Conservation (phyloP, 2,888 invertebrate species). For the Pandemis heparana region DNA sequence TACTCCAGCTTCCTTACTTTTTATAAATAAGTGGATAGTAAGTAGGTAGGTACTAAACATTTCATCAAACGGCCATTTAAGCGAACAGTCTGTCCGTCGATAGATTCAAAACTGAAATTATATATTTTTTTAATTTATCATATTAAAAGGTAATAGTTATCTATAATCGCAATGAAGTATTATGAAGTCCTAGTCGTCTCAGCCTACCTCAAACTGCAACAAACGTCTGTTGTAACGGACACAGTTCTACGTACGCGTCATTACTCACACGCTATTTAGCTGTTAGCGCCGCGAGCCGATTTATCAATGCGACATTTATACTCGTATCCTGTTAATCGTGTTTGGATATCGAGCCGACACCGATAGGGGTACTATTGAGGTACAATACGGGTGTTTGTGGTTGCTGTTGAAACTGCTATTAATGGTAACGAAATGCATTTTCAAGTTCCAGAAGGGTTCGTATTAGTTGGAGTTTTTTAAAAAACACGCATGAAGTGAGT, state of each 20-base stretch:
- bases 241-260: constrained; percentile 53
- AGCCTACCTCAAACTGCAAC: constrained; percentile 10
- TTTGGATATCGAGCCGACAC: constrained; percentile 58
- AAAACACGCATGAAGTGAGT: too few species aligned
- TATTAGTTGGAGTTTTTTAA: too few species aligned
- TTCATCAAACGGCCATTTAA: too few species aligned
- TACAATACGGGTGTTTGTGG: constrained; percentile 32
- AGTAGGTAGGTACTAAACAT: too few species aligned
- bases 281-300: constrained; percentile 77
- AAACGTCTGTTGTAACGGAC: constrained; percentile 21
- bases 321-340: constrained; percentile 74
- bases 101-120: too few species aligned
- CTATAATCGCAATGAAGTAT: not conserved
- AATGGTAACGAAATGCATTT: not conserved
- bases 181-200: not conserved
- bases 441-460: not conserved
- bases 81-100: too few species aligned
- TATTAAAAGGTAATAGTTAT: not conserved
- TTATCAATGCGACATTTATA: constrained; percentile 81
- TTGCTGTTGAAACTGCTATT: constrained; percentile 6
- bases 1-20: too few species aligned
- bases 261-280: constrained; percentile 84
- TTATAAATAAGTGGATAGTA: too few species aligned
- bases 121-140: too few species aligned
- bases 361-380: constrained; percentile 45